A percentile compares a stretch with the other conserved stretches of the same genome.
Conservation (phyloP, 2,113 vertebrate genomes). For the Pteruthius melanotis region DNA sequence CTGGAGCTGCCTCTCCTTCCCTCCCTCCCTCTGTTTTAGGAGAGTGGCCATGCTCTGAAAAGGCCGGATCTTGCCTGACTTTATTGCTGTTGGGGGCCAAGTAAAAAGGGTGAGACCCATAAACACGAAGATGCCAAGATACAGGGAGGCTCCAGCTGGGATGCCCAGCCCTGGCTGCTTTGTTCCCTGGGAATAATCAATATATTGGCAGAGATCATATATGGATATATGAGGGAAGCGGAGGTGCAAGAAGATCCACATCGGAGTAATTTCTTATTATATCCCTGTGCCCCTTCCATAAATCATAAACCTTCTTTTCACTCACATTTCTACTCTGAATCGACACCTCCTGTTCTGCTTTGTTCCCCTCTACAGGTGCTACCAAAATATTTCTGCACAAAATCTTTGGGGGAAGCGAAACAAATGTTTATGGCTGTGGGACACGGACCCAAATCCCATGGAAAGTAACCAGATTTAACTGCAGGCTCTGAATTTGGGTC, state of each 20-base stretch:
- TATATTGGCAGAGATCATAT: neutral
- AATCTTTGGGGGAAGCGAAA: neutral
- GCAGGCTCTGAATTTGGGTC: neutral
- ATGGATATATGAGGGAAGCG: fast-evolving
- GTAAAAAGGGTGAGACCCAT: neutral
- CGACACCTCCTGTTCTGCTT: neutral
- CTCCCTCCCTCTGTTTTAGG: neutral
- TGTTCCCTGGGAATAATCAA: neutral
- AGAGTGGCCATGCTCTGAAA: neutral
- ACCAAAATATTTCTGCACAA: neutral
- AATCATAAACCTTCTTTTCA: neutral
- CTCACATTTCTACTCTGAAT: neutral
- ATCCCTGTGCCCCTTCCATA: neutral
- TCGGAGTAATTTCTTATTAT: neutral
- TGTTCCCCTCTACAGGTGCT: neutral
- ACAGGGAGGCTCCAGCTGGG: neutral
- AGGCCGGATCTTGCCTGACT: neutral
- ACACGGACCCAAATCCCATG: neutral
- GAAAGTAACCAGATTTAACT: neutral
- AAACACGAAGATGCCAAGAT: slow-evolving; percentile 47
- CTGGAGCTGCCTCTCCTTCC: neutral
- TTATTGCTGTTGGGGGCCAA: neutral
- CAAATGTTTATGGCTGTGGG: neutral
- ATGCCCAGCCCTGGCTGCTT: neutral
- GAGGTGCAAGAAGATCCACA: neutral